Conservation (phyloP, 2,888 invertebrate genomes). For the Calephelis perditalis region DNA sequence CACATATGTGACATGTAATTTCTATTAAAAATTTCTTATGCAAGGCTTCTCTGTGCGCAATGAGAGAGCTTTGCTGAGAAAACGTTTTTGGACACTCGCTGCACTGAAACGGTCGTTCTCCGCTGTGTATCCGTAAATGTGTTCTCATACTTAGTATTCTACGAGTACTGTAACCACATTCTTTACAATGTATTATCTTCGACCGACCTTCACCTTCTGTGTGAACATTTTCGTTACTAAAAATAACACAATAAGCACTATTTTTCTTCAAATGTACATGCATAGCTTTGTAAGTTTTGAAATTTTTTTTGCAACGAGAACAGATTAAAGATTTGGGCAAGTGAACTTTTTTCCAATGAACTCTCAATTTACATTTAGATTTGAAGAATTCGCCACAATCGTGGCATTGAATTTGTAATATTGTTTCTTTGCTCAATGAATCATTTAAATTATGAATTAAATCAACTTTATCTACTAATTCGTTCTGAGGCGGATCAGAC, state of each 20-base stretch:
- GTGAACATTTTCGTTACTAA: constrained; percentile 31
- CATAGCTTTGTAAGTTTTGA: constrained; percentile 43
- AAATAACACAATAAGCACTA: constrained; percentile 35
- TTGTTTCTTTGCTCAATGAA: too few relatives aligned
- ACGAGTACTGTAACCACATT: constrained; percentile 49
- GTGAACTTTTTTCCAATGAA: constrained; percentile 46
- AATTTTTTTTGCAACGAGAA: constrained; percentile 37
- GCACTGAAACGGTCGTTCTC: constrained; percentile 50
- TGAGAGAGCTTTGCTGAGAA: constrained; percentile 48
- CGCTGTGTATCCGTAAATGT: constrained; percentile 49
- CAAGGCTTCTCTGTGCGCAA: constrained; percentile 44
- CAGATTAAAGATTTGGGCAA: constrained; percentile 37
- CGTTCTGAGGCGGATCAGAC: too few relatives aligned
- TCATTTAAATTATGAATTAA: too few relatives aligned
- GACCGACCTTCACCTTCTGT: constrained; percentile 46
- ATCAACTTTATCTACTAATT: too few relatives aligned
- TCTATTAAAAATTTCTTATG: constrained; percentile 45
- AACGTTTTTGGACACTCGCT: constrained; percentile 44
- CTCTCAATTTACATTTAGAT: constrained; percentile 47
- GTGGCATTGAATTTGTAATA: constrained; percentile 40
- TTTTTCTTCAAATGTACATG: constrained; percentile 38
- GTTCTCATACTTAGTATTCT: constrained; percentile 45
- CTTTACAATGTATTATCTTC: constrained; percentile 44
- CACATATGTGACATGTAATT: constrained; percentile 54
- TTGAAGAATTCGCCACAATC: constrained; percentile 44